phyloP scores from a whole-genome alignment of 1,140 invertebrate genomes.

The Solen grandis region DNA sequence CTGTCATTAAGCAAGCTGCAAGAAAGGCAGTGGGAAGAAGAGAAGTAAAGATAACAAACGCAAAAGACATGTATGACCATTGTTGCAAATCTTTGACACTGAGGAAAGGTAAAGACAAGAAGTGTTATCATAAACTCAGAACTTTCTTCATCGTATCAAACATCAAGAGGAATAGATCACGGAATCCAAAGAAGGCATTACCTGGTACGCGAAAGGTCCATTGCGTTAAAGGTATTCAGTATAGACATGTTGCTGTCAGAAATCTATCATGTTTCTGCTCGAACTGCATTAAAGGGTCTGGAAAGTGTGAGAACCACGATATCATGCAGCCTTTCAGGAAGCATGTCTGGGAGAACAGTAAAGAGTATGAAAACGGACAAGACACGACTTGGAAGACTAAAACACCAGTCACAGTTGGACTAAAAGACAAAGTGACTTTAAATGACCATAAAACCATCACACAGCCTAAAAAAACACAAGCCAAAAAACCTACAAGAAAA shows the following conservation, averaged over 20 bases:
- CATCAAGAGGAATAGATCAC: background rate
- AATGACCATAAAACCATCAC: too few species aligned
- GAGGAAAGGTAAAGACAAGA: background rate
- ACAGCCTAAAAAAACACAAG: too few species aligned
- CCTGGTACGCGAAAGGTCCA: conserved; percentile 4
- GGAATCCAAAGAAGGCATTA: background rate
- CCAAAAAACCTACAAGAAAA: too few species aligned
- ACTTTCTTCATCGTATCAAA: conserved; percentile 14
- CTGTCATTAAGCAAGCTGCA: conserved; percentile 44
- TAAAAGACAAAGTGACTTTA: too few species aligned
- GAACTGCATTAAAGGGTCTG: conserved; percentile 6
- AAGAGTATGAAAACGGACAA: too few species aligned
- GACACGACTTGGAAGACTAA: too few species aligned
- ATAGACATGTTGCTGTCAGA: background rate
- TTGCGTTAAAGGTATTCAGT: background rate
- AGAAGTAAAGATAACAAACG: conserved; percentile 41
- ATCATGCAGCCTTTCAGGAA: too few species aligned
- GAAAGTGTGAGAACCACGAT: too few species aligned
- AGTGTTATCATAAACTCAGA: conserved; percentile 25
- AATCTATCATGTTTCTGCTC: conserved; percentile 3
- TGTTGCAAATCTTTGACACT: background rate
- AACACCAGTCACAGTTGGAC: too few species aligned
- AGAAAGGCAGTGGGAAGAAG: conserved; percentile 30
- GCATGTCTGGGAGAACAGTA: too few species aligned
- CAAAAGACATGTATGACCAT: conserved; percentile 38